These are phyloP conservation scores for Drosophila lacertosa DNA, from an alignment of 1,140 invertebrate genomes.

Conservation along the genomic window DNA sequence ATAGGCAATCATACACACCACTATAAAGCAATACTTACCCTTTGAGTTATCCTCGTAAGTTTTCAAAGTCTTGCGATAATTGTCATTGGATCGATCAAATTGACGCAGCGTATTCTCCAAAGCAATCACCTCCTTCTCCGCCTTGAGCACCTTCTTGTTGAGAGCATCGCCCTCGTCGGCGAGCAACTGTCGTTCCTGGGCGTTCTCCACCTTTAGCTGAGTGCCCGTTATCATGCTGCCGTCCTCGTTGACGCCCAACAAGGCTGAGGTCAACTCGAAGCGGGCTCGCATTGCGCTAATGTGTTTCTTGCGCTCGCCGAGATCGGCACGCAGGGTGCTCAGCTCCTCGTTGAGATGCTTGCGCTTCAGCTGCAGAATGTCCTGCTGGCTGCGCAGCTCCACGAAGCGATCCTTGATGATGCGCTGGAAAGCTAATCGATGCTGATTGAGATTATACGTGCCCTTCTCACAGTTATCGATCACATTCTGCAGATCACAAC, in stretches of 20 bases:
- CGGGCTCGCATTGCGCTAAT: constrained; percentile 86
- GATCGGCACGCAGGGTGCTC: constrained; percentile 85
- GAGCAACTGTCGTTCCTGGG: constrained; percentile 87
- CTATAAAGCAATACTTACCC: constrained; percentile 42
- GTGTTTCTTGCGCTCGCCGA: constrained; percentile 85
- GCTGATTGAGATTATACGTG: constrained; percentile 86
- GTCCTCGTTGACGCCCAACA: constrained; percentile 85
- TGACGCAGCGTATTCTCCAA: constrained; percentile 89
- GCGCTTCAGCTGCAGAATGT: constrained; percentile 85
- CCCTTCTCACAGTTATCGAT: constrained; percentile 85
- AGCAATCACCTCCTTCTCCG: constrained; percentile 88
- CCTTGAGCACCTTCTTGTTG: constrained; percentile 87
- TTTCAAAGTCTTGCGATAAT: constrained; percentile 85
- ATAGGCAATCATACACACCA: too few species aligned
- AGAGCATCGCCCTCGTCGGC: constrained; percentile 88
- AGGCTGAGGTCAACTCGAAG: constrained; percentile 69
- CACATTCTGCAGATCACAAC: constrained; percentile 85
- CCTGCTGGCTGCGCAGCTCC: constrained; percentile 86
- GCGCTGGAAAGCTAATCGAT: constrained; percentile 86
- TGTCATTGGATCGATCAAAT: constrained; percentile 87
- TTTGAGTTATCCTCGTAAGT: constrained; percentile 45
- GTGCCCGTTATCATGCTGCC: constrained; percentile 86
- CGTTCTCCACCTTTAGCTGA: constrained; percentile 87
- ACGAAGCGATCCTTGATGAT: constrained; percentile 86
- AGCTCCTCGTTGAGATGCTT: constrained; percentile 85